Base-by-base conservation (phyloP, 2,113 vertebrate species). In the Myrmecobius fasciatus region DNA sequence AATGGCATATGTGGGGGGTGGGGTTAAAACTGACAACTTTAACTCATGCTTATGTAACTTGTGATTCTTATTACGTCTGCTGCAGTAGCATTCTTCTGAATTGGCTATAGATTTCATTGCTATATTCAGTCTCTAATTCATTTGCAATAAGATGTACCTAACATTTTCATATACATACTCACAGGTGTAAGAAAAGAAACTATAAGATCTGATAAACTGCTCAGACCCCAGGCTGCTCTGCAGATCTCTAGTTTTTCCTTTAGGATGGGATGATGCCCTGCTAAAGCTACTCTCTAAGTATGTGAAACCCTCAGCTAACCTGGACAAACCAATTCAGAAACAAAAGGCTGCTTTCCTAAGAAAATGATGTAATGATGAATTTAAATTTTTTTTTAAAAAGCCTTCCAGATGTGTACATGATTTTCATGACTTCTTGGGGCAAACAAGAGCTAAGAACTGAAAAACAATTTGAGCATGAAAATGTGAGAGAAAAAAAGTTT, bases 361-460 rank as follows among this genome's bases (percentile, higher is more conserved):
- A 89, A 91, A 91, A 91, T 28, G 89, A 51, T 31, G 92, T 52
- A 0, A 47, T 17, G 22, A 53, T 20, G 5, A 3, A 91, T 92
- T 90, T 95, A 94, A 0, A 83, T 53, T 96, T 96, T 53, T 96
- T 93, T 49, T 49, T 92, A 96, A 96, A 97, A 83, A 83, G 67
- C n/a, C 93, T 95, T 95, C 60, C 93, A 96, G 94, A 97, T 96
- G 95, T 93, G 96, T 52, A 98, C 98, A 98, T 95, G 97, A 98
- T 98, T 98, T 96, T 94, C 0, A 0, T 26, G 31, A 93, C 91
- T 96, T 98, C 5, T 49, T 92, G 96, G 90, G 96, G 56, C 94
- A 94, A 94, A 98, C 95, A 97, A 97, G 96, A 92, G 97, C 94
- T 97, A 97, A 97, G 90, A 97, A 97, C 95, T 95, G 96, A 97